Evolutionary conservation across 2,888 invertebrate genomes (phyloP).

Genomic region (Hoplodrina ambigua): DNA sequence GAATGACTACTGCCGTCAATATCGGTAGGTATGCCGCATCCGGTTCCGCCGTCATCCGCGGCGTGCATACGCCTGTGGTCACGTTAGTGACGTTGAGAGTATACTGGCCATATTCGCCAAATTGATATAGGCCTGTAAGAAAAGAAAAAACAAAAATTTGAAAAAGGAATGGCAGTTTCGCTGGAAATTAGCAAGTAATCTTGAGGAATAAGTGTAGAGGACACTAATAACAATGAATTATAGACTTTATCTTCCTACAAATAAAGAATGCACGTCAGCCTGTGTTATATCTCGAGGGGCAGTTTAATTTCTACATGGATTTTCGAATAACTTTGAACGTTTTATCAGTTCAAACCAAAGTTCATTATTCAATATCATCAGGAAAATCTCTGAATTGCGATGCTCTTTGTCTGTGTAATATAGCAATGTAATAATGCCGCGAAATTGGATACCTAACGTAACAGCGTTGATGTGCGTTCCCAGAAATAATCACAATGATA

Average conservation of each 20-base stretch:
- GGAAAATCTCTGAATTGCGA: neutral
- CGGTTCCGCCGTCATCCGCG: conserved; percentile 85
- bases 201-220: neutral
- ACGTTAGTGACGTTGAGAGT: conserved; percentile 75
- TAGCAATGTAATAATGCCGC: neutral
- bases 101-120: conserved; percentile 86
- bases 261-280: neutral
- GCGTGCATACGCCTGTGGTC: conserved; percentile 71
- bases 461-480: neutral
- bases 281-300: no score
- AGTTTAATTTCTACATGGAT: neutral
- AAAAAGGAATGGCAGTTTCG: neutral
- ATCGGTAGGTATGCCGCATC: conserved; percentile 86
- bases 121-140: conserved; percentile 78
- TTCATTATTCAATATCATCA: conserved; percentile 1
- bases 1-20: conserved; percentile 82
- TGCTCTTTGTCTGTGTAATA: neutral
- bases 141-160: conserved; percentile 14
- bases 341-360: neutral
- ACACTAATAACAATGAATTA: neutral
- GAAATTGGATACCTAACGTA: conserved; percentile 12
- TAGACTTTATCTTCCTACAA: neutral
- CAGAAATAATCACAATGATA: conserved; percentile 6
- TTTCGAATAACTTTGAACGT: neutral
- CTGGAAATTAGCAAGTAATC: neutral